Percentiles rank a stretch among this genome's conserved stretches.
These are phyloP conservation scores for Dinomys branickii DNA, from an alignment of 2,113 vertebrate species.

Conservation along the genomic window DNA sequence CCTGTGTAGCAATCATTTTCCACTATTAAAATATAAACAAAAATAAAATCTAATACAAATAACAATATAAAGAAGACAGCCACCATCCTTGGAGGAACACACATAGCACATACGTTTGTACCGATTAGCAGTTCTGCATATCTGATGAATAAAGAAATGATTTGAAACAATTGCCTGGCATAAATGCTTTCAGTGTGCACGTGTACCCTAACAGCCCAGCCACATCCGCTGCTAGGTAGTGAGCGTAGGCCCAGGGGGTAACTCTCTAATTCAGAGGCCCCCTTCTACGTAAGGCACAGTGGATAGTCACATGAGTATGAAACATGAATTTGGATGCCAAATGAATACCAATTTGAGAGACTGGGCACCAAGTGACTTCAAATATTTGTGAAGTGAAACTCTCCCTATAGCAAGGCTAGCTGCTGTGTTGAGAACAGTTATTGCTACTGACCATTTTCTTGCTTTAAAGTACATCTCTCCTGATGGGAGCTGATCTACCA, in stretches of 20 bases:
- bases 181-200: neutral
- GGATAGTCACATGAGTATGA: neutral
- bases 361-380: slow-evolving; percentile 22
- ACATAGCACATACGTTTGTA: neutral
- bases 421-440: slow-evolving; percentile 9
- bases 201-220: neutral
- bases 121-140: neutral
- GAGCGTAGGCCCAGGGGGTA: neutral
- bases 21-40: neutral
- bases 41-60: neutral
- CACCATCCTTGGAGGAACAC: neutral
- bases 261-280: slow-evolving; percentile 25
- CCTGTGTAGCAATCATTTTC: neutral
- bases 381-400: slow-evolving; percentile 62
- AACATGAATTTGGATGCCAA: slow-evolving; percentile 43
- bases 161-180: neutral
- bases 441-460: slow-evolving; percentile 24
- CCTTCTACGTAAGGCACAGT: neutral
- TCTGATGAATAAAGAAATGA: neutral
- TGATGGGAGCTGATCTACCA: slow-evolving; percentile 2
- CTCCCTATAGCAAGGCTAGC: neutral
- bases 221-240: neutral
- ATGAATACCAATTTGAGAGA: slow-evolving; percentile 20
- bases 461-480: slow-evolving; percentile 4
- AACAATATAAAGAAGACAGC: neutral